These are phyloP conservation scores for Pseudomyrmex gracilis DNA, from an alignment of 1,140 invertebrate genomes.

Conservation along the genomic window DNA sequence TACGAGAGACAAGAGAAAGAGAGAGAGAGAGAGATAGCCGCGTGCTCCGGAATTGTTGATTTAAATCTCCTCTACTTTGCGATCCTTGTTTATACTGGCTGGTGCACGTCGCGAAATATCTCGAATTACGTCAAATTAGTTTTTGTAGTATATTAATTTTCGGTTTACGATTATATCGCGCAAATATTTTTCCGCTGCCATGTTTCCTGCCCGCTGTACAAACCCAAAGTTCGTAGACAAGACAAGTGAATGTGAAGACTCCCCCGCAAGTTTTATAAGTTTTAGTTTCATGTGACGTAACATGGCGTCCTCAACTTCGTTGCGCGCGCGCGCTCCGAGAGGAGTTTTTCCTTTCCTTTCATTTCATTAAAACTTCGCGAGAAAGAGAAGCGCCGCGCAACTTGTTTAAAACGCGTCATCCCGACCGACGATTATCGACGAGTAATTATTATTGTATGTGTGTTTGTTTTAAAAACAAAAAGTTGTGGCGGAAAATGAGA, in stretches of 20 bases:
- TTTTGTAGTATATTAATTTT: conserved; percentile 16
- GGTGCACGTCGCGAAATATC: background rate
- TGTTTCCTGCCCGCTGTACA: background rate
- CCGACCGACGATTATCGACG: conserved; percentile 42
- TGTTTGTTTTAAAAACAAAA: conserved; percentile 4
- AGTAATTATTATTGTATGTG: conserved; percentile 42
- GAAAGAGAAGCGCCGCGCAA: conserved; percentile 7
- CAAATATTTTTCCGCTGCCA: conserved; percentile 10
- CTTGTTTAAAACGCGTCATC: conserved; percentile 33
- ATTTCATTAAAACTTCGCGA: conserved; percentile 56
- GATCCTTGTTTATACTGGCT: background rate
- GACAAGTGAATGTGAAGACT: conserved; percentile 51
- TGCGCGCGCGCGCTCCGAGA: background rate
- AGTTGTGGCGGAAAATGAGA: conserved; percentile 13
- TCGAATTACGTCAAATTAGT: background rate
- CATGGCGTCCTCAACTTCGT: conserved; percentile 38
- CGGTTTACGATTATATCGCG: background rate
- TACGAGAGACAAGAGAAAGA: conserved; percentile 5
- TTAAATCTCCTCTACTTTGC: conserved; percentile 20
- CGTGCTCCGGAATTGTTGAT: background rate
- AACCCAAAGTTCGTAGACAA: conserved; percentile 43
- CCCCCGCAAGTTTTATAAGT: conserved; percentile 48
- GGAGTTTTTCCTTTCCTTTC: conserved; percentile 62
- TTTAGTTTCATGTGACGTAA: conserved; percentile 57
- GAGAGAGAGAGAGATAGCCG: no score